phyloP scores from a whole-genome alignment of 1,140 invertebrate species.

The Drosophila yakuba region DNA sequence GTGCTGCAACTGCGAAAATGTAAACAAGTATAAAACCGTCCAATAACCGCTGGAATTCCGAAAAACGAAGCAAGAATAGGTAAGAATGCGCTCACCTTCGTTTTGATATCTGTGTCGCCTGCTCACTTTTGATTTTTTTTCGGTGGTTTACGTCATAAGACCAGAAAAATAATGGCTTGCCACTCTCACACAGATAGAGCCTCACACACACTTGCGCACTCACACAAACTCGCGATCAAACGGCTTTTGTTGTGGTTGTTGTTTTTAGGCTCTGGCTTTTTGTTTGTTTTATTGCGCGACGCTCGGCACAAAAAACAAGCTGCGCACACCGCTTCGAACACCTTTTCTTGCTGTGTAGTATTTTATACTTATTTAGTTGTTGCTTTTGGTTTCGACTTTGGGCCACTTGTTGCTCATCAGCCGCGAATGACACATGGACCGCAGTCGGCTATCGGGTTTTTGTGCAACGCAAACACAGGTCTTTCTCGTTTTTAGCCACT shows the following conservation, averaged over 20 bases:
- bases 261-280: constrained; percentile 35
- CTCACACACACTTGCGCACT: constrained; percentile 21
- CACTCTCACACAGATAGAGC: constrained; percentile 45
- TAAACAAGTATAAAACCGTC: constrained; percentile 54
- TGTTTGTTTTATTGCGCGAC: constrained; percentile 55
- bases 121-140: constrained; percentile 81
- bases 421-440: constrained; percentile 29
- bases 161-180: constrained; percentile 80
- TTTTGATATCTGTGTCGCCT: constrained; percentile 64
- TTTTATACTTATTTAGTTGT: constrained; percentile 27
- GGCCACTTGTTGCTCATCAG: constrained; percentile 41
- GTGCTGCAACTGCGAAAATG: constrained; percentile 55
- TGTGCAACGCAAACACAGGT: constrained; percentile 12
- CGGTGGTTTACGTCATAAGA: constrained; percentile 81
- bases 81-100: constrained; percentile 75
- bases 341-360: constrained; percentile 8
- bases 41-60: constrained; percentile 44
- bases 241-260: constrained; percentile 52
- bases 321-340: constrained; percentile 28
- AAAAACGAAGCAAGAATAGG: constrained; percentile 57
- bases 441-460: constrained; percentile 3
- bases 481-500: constrained; percentile 7
- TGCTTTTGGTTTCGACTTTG: constrained; percentile 17
- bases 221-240: constrained; percentile 51
- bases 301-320: constrained; percentile 28